These are phyloP conservation scores for Paraplagusia blochii DNA, from an alignment of 2,113 vertebrate species.

Conservation along the genomic window DNA sequence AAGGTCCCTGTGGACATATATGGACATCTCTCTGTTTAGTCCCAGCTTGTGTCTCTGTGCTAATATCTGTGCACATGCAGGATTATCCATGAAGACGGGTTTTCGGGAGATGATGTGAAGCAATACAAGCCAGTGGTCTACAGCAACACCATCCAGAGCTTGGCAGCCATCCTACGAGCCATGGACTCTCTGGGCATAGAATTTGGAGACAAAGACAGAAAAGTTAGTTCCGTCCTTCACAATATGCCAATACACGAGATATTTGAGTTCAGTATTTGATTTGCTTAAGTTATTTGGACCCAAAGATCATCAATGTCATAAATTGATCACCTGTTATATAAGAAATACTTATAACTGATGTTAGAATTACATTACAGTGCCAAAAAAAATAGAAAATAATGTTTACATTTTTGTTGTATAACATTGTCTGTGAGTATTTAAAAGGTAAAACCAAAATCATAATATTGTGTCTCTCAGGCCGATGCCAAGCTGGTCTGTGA, in stretches of 20 bases:
- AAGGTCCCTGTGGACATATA: constrained; percentile 26
- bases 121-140: constrained; percentile 99
- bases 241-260: background rate
- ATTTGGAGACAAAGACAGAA: constrained; percentile 92
- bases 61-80: constrained; percentile 69
- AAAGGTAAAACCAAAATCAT: no score
- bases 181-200: constrained; percentile 96
- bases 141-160: constrained; percentile 98
- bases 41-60: constrained; percentile 26
- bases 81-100: constrained; percentile 99
- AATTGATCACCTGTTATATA: no score
- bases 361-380: background rate
- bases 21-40: constrained; percentile 31
- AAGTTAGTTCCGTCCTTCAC: constrained; percentile 75
- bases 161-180: constrained; percentile 93
- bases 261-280: no score
- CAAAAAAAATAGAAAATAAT: background rate
- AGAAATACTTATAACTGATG: no score
- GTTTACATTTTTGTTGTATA: background rate
- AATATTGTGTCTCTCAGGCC: constrained; percentile 70
- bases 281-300: no score
- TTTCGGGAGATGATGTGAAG: constrained; percentile 97
- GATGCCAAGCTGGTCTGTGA: constrained; percentile 98
- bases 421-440: background rate
- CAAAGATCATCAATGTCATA: no score